Evolutionary conservation across 1,140 invertebrate genomes (phyloP).

Genomic region (Sinonovacula constricta): DNA sequence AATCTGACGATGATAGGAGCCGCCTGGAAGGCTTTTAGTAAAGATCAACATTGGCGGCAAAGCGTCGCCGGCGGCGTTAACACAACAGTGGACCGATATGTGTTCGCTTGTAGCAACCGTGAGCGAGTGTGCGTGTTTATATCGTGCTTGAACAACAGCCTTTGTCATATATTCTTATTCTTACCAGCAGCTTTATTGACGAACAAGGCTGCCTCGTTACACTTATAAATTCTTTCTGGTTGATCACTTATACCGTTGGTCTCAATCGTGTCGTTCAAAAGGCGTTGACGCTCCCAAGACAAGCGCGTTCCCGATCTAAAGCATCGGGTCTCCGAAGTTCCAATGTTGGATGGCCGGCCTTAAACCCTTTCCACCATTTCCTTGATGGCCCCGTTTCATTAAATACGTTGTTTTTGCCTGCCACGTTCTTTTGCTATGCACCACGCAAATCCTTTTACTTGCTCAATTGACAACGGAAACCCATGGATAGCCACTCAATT

Average conservation of each 20-base stretch:
- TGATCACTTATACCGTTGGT: background rate
- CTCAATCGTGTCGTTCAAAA: conserved; percentile 22
- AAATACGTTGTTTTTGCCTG: background rate
- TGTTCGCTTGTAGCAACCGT: too few relatives aligned
- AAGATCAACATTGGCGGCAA: conserved; percentile 41
- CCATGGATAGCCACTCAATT: background rate
- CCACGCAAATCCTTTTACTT: background rate
- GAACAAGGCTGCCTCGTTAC: too few relatives aligned
- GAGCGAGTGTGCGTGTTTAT: conserved; percentile 26
- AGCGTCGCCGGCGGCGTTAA: conserved; percentile 26
- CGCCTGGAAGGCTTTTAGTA: conserved; percentile 20
- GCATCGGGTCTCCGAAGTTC: background rate
- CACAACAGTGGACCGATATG: too few relatives aligned
- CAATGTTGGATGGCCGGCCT: background rate
- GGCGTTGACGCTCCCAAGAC: background rate
- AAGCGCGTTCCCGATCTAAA: background rate
- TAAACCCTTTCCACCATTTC: background rate
- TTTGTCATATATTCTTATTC: too few relatives aligned
- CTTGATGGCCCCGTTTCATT: background rate
- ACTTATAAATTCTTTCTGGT: conserved; percentile 30
- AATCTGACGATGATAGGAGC: conserved; percentile 8
- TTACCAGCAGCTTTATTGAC: conserved; percentile 21
- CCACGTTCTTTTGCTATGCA: background rate
- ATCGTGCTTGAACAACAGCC: conserved; percentile 5
- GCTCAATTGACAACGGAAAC: background rate